Percentiles rank a stretch among this genome's conserved stretches.
These are phyloP conservation scores for Leptinotarsa haldemani DNA, from an alignment of 2,888 invertebrate genomes.

Conservation along the genomic window DNA sequence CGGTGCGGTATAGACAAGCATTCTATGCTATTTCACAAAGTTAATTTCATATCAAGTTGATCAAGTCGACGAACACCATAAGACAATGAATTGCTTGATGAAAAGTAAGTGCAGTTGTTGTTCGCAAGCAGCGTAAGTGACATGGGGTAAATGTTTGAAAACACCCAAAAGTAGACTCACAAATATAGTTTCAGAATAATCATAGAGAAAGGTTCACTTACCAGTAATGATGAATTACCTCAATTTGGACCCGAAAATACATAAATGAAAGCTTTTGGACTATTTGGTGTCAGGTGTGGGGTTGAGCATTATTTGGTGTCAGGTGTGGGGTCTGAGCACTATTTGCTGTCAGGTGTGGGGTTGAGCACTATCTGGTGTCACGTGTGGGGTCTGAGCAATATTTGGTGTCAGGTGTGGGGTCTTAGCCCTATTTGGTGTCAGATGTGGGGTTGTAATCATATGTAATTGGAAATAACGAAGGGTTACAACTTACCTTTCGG, in stretches of 20 bases:
- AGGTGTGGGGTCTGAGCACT: background rate
- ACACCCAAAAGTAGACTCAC: background rate
- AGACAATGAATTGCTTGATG: background rate
- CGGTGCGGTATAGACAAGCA: constrained; percentile 62
- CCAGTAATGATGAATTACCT: too few species aligned
- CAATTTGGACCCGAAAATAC: too few species aligned
- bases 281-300: constrained; percentile 2
- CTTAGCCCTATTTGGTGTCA: background rate
- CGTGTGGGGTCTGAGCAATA: background rate
- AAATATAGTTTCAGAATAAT: background rate
- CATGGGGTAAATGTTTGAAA: background rate
- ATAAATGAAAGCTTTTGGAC: too few species aligned
- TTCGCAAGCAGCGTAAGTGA: background rate
- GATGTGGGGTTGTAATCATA: background rate
- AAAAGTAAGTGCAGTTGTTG: constrained; percentile 23
- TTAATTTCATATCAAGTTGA: constrained; percentile 16
- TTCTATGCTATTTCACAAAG: constrained; percentile 58
- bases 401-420: background rate
- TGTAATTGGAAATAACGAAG: background rate
- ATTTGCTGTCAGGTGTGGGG: background rate
- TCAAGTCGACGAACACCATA: background rate
- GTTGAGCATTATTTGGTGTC: background rate
- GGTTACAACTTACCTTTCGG: too few species aligned
- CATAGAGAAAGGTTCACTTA: too few species aligned
- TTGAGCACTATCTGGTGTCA: background rate